These are phyloP conservation scores for Cartodere bifasciata DNA, from an alignment of 2,888 invertebrate genomes.

Conservation along the genomic window DNA sequence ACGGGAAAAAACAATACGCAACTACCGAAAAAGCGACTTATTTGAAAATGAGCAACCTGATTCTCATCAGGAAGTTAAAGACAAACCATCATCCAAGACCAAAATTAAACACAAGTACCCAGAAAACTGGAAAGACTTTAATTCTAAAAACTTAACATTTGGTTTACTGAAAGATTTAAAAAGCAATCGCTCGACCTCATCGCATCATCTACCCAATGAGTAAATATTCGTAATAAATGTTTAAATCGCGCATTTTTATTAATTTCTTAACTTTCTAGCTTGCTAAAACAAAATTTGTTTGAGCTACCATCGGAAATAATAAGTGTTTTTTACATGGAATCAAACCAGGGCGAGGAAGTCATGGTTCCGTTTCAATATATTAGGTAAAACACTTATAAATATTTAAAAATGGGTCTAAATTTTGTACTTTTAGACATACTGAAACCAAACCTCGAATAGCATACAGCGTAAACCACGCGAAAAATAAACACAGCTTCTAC, in stretches of 20 bases:
- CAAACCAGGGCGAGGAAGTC: constrained; percentile 19
- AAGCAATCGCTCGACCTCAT: no score
- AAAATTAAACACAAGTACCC: constrained; percentile 14
- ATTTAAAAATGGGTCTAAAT: no score
- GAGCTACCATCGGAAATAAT: constrained; percentile 21
- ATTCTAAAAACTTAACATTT: constrained; percentile 14
- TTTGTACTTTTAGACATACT: constrained; percentile 28
- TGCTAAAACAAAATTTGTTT: constrained; percentile 21
- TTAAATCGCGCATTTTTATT: no score
- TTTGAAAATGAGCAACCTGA: not conserved
- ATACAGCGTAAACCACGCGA: constrained; percentile 22
- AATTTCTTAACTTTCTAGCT: constrained; percentile 16
- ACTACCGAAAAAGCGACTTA: constrained; percentile 9
- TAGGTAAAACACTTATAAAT: no score
- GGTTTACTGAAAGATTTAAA: constrained; percentile 13
- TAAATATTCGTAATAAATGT: no score
- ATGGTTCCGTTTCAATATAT: constrained; percentile 22
- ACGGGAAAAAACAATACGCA: constrained; percentile 8
- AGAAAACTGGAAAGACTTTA: constrained; percentile 16
- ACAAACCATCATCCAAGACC: no score
- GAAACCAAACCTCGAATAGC: constrained; percentile 22
- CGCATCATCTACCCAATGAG: no score
- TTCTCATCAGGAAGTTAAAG: constrained; percentile 6
- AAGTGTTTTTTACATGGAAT: constrained; percentile 19
- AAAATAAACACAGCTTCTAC: constrained; percentile 19